Conservation (phyloP, 2,797 vertebrate genomes). For the Cheirogaleus major region DNA sequence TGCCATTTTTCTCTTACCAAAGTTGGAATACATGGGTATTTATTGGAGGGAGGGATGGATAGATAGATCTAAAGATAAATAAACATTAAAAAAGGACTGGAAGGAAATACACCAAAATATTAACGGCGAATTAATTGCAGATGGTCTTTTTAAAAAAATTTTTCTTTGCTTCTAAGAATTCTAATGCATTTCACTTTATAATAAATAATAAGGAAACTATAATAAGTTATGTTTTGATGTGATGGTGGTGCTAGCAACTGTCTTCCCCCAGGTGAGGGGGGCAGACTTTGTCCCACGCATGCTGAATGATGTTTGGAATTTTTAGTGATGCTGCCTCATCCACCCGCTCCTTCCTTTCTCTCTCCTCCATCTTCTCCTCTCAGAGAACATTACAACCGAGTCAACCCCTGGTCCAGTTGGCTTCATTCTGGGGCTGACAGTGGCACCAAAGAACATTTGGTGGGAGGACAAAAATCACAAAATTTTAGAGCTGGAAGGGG, state of each 20-base stretch:
- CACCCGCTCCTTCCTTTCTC: not conserved
- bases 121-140: not conserved
- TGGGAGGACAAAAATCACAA: not conserved
- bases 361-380: not conserved
- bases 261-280: not conserved
- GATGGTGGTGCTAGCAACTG: not conserved
- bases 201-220: not conserved
- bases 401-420: not conserved
- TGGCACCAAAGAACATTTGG: not conserved
- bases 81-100: not conserved
- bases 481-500: conserved; percentile 9
- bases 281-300: not conserved
- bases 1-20: not conserved
- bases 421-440: not conserved
- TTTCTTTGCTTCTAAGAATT: conserved; percentile 5
- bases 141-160: not conserved
- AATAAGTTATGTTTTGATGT: not conserved
- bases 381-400: not conserved
- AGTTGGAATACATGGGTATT: not conserved
- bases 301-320: not conserved
- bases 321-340: not conserved
- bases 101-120: not conserved
- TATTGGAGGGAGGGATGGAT: not conserved
- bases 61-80: not conserved
- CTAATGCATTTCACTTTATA: not conserved